Evolutionary conservation across 2,797 vertebrate genomes (phyloP).

Genomic region (Urocyon cinereoargenteus): DNA sequence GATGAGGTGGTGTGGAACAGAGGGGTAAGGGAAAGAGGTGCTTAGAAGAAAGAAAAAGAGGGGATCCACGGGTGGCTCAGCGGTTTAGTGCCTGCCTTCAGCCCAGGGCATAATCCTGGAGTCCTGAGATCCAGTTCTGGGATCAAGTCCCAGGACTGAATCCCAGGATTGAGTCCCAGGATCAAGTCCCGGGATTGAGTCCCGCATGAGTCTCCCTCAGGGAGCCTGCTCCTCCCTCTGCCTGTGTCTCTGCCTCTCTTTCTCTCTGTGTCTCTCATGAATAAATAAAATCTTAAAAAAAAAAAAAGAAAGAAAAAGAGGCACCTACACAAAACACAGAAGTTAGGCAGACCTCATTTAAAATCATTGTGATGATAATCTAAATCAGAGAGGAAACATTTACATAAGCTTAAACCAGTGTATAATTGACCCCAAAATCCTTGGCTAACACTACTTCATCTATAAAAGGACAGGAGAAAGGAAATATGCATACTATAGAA

Average conservation of each 20-base stretch:
- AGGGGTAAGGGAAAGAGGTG: neutral
- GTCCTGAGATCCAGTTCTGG: too few relatives aligned
- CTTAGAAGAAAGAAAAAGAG: neutral
- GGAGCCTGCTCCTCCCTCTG: too few relatives aligned
- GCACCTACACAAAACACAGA: neutral
- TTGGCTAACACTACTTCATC: neutral
- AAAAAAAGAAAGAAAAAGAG: neutral
- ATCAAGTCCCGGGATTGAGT: too few relatives aligned
- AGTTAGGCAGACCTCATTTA: neutral
- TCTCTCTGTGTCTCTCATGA: too few relatives aligned
- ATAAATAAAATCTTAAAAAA: too few relatives aligned
- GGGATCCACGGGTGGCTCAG: too few relatives aligned
- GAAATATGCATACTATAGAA: neutral
- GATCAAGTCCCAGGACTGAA: too few relatives aligned
- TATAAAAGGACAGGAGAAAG: neutral
- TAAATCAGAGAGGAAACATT: neutral
- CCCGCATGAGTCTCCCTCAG: too few relatives aligned
- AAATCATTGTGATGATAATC: neutral
- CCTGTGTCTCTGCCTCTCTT: too few relatives aligned
- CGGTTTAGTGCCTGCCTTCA: too few relatives aligned
- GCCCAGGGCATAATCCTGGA: too few relatives aligned
- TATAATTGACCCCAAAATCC: neutral
- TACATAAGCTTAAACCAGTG: neutral
- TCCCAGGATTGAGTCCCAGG: too few relatives aligned
- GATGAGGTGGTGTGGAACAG: neutral